These are phyloP conservation scores for Hystrix cristata DNA, from an alignment of 2,113 vertebrate genomes.

Conservation along the genomic window DNA sequence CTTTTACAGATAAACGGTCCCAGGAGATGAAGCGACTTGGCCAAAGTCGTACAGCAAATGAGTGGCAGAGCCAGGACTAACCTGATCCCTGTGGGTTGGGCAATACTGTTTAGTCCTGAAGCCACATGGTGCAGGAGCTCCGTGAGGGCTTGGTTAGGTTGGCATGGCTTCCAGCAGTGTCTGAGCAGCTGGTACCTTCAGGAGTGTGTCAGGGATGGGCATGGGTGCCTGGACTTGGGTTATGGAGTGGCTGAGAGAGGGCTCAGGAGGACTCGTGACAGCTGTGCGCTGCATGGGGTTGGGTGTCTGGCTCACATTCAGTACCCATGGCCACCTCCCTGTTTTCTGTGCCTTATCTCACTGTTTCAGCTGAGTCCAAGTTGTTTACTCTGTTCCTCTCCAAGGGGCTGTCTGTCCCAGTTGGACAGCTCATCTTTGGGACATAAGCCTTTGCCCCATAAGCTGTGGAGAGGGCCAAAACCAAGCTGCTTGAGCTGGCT, in stretches of 20 bases:
- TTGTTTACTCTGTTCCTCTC: constrained; percentile 85
- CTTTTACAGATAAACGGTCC: constrained; percentile 66
- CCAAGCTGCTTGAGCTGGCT: constrained; percentile 79
- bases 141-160: constrained; percentile 30
- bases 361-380: constrained; percentile 85
- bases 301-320: constrained; percentile 73
- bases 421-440: constrained; percentile 74
- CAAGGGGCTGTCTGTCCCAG: constrained; percentile 76
- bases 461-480: constrained; percentile 77
- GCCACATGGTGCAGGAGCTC: constrained; percentile 5
- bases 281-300: constrained; percentile 69
- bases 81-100: constrained; percentile 21
- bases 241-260: constrained; percentile 66
- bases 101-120: constrained; percentile 40
- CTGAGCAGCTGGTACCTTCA: constrained; percentile 64
- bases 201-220: constrained; percentile 66
- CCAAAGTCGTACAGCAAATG: constrained; percentile 67
- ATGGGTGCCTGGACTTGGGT: constrained; percentile 66
- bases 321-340: constrained; percentile 78
- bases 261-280: constrained; percentile 64
- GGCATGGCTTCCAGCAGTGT: constrained; percentile 29
- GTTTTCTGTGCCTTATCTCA: constrained; percentile 87
- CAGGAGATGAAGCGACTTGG: constrained; percentile 67
- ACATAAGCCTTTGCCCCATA: constrained; percentile 80
- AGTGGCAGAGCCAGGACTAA: constrained; percentile 48